phyloP scores from a whole-genome alignment of 2,113 vertebrate species.

The Hypanus sabinus region DNA sequence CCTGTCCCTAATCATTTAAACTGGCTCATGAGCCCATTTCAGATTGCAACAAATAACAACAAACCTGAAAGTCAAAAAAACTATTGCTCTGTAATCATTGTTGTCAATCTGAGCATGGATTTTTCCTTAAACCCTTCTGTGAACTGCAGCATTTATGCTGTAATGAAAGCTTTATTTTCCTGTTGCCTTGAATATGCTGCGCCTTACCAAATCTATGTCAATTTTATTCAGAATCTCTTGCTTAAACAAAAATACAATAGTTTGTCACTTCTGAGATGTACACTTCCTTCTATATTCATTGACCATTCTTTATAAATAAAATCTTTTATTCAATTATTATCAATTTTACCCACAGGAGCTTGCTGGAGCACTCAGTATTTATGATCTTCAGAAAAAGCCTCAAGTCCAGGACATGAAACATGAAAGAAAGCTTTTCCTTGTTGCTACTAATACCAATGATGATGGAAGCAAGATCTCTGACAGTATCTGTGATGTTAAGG shows the following conservation, averaged over 20 bases:
- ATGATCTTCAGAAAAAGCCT: conserved; percentile 66
- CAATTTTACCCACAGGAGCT: conserved; percentile 60
- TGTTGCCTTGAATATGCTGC: too few relatives aligned
- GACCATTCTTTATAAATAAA: background rate
- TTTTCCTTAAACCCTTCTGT: background rate
- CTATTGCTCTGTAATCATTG: too few relatives aligned
- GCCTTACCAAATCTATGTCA: too few relatives aligned
- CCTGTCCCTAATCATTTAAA: background rate
- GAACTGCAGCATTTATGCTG: background rate
- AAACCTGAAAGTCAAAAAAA: too few relatives aligned
- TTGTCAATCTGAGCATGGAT: too few relatives aligned
- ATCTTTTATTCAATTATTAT: background rate
- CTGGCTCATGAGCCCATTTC: too few relatives aligned
- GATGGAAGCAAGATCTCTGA: conserved; percentile 48
- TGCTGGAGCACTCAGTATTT: conserved; percentile 53
- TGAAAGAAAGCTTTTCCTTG: conserved; percentile 65
- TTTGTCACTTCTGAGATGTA: background rate
- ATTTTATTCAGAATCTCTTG: too few relatives aligned
- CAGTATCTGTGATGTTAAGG: conserved; percentile 61
- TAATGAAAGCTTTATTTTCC: too few relatives aligned
- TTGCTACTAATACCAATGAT: conserved; percentile 65
- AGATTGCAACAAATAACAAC: too few relatives aligned
- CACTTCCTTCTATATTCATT: background rate
- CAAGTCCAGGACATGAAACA: conserved; percentile 51
- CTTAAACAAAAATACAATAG: background rate